Conservation (phyloP, 2,888 invertebrate genomes). For the Eubasilissa splendida region DNA sequence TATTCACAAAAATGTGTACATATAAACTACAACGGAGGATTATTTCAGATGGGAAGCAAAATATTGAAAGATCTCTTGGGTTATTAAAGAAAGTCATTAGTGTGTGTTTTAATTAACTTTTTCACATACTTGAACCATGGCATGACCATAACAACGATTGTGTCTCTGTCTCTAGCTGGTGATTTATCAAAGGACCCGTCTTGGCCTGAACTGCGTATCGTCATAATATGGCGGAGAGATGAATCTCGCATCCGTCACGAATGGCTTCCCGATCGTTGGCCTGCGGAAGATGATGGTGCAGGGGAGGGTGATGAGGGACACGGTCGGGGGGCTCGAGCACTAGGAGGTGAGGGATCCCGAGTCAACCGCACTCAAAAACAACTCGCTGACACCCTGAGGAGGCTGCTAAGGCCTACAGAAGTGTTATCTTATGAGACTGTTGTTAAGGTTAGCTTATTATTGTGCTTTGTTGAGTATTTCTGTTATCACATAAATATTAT, state of each 20-base stretch:
- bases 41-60: too few species aligned
- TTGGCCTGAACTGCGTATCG: slow-evolving; percentile 80
- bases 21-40: too few species aligned
- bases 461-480: too few species aligned
- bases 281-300: slow-evolving; percentile 69
- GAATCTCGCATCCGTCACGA: slow-evolving; percentile 91
- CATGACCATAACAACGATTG: too few species aligned
- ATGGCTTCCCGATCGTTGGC: slow-evolving; percentile 86
- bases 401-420: slow-evolving; percentile 81
- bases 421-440: slow-evolving; percentile 84
- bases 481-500: too few species aligned
- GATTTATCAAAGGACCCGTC: slow-evolving; percentile 50
- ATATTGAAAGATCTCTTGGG: too few species aligned
- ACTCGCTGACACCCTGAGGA: slow-evolving; percentile 80
- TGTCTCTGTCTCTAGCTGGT: slow-evolving; percentile 36
- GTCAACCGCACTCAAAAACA: slow-evolving; percentile 83
- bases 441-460: slow-evolving; percentile 74
- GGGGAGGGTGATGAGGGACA: slow-evolving; percentile 67
- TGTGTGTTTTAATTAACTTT: too few species aligned
- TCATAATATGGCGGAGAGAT: slow-evolving; percentile 92
- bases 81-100: too few species aligned
- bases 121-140: too few species aligned
- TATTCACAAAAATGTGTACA: too few species aligned
- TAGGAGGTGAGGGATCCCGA: slow-evolving; percentile 63
- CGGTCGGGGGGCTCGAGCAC: slow-evolving; percentile 61